Percentiles rank a stretch among this genome's conserved stretches.
phyloP scores from a whole-genome alignment of 2,113 vertebrate species.

The Pelvicachromis taeniatus region DNA sequence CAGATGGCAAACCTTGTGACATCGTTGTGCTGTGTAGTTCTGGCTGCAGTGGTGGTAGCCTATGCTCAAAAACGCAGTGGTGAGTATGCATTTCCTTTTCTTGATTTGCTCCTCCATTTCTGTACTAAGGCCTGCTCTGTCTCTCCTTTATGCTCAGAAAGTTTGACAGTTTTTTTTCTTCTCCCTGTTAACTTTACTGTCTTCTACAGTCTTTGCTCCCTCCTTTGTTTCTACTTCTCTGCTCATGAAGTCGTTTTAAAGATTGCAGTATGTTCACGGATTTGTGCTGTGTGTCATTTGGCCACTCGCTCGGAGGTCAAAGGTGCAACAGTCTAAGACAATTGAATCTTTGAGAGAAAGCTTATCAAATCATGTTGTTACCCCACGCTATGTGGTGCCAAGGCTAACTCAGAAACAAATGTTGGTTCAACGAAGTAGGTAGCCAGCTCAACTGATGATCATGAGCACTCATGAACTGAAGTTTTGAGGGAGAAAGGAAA shows the following conservation, averaged over 20 bases:
- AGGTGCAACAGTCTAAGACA: background rate
- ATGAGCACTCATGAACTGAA: slow-evolving; percentile 7
- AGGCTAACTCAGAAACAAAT: background rate
- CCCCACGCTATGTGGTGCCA: background rate
- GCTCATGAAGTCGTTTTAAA: background rate
- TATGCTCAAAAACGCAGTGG: slow-evolving; percentile 91
- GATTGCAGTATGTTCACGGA: background rate
- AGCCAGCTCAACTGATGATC: slow-evolving; percentile 36
- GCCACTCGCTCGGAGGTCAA: background rate
- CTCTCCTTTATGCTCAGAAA: background rate
- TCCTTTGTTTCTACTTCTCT: background rate
- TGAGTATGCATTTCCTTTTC: slow-evolving; percentile 74
- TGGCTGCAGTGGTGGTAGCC: slow-evolving; percentile 84
- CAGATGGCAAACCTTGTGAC: slow-evolving; percentile 95
- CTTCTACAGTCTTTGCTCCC: background rate
- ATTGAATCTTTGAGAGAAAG: background rate
- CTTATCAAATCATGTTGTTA: background rate
- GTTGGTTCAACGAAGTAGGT: slow-evolving; percentile 14
- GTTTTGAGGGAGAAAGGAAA: background rate
- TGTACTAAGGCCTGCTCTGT: background rate
- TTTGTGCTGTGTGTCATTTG: background rate
- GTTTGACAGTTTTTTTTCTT: background rate
- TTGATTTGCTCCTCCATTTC: background rate
- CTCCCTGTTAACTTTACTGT: background rate
- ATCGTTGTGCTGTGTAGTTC: slow-evolving; percentile 87